phyloP scores from a whole-genome alignment of 2,113 vertebrate species.

The Salvelinus alpinus region DNA sequence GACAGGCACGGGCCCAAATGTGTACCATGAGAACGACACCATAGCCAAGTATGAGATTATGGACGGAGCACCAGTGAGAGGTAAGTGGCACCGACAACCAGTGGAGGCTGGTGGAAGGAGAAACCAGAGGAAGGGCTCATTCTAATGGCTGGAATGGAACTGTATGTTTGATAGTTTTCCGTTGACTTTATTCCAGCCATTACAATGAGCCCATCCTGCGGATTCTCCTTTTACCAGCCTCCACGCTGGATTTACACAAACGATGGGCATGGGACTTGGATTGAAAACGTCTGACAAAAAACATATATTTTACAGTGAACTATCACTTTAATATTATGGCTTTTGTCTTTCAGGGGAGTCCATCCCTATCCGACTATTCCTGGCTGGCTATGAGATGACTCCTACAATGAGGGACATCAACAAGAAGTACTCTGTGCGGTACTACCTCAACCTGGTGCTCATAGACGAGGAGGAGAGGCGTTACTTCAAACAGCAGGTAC shows the following conservation, averaged over 20 bases:
- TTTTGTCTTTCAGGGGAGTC: conserved; percentile 82
- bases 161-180: too few relatives aligned
- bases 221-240: too few relatives aligned
- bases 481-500: conserved; percentile 99
- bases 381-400: conserved; percentile 95
- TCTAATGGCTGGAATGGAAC: too few relatives aligned
- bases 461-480: conserved; percentile 98
- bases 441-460: conserved; percentile 98
- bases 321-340: background rate
- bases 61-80: conserved; percentile 71
- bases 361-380: conserved; percentile 94
- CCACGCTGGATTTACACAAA: too few relatives aligned
- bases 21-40: conserved; percentile 92
- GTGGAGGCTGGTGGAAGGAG: too few relatives aligned
- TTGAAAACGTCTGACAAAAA: too few relatives aligned
- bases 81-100: conserved; percentile 56
- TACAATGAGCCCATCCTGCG: too few relatives aligned
- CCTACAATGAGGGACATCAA: conserved; percentile 98
- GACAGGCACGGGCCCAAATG: conserved; percentile 86
- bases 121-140: too few relatives aligned
- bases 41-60: conserved; percentile 90
- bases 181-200: too few relatives aligned
- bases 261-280: too few relatives aligned
- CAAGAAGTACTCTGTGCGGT: conserved; percentile 98
- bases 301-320: too few relatives aligned